Evolutionary conservation across 2,888 invertebrate species (phyloP).

Genomic region (Phorcus lineatus): DNA sequence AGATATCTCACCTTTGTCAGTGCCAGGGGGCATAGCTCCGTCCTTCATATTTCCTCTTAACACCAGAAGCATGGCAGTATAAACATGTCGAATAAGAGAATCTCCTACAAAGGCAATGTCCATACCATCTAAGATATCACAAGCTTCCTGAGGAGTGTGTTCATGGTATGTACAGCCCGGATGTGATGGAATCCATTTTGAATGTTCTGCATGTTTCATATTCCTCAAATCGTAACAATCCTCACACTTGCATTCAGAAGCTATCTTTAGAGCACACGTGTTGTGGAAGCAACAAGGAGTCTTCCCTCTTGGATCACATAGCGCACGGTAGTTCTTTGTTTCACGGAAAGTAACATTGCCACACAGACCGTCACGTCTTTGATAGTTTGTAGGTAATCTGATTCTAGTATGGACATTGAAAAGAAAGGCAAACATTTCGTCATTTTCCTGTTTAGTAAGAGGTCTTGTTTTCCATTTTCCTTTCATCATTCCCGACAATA

Average conservation of each 20-base stretch:
- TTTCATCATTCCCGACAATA: not conserved
- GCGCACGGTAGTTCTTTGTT: slow-evolving; percentile 11
- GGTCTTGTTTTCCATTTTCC: not conserved
- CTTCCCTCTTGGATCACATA: slow-evolving; percentile 37
- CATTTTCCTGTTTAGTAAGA: not conserved
- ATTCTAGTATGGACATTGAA: not conserved
- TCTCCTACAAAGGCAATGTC: slow-evolving; percentile 38
- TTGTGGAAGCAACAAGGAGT: slow-evolving; percentile 42
- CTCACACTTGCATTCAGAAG: slow-evolving; percentile 31
- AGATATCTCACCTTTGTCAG: slow-evolving; percentile 21
- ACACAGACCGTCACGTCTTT: not conserved
- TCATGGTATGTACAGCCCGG: not conserved
- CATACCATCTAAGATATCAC: slow-evolving; percentile 19
- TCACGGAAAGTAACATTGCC: not conserved
- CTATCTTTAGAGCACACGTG: slow-evolving; percentile 22
- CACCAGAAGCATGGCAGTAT: slow-evolving; percentile 28
- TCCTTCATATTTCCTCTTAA: slow-evolving; percentile 14
- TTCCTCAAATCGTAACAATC: slow-evolving; percentile 34
- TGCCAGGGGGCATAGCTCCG: slow-evolving; percentile 27
- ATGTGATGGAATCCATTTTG: slow-evolving; percentile 33
- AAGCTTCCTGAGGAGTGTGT: not conserved
- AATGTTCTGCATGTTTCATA: slow-evolving; percentile 33
- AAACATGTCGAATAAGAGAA: slow-evolving; percentile 39
- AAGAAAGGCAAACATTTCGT: not conserved
- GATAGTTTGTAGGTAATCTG: not conserved